A percentile compares a stretch with the other conserved stretches of the same genome.
Conservation (phyloP, 2,888 invertebrate genomes). For the Thera britannica region DNA sequence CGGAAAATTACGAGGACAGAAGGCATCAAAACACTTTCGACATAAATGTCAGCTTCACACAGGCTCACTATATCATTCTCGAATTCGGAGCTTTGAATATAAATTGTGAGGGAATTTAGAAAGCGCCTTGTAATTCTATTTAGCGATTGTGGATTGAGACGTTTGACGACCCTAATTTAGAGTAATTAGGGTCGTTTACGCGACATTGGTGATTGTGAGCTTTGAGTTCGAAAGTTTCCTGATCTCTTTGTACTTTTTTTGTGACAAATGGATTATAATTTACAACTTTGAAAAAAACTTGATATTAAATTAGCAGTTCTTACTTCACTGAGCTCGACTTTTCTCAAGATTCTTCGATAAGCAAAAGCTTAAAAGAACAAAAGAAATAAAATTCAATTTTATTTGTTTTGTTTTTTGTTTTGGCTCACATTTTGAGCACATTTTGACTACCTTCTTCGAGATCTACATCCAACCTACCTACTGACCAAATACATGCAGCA, state of each 20-base stretch:
- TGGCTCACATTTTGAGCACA: too few species aligned
- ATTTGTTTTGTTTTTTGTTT: too few species aligned
- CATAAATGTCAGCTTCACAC: conserved; percentile 33
- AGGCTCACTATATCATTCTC: conserved; percentile 30
- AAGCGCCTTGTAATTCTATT: conserved; percentile 32
- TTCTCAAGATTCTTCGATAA: too few species aligned
- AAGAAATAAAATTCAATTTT: too few species aligned
- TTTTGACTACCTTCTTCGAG: too few species aligned
- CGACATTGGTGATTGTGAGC: conserved; percentile 35
- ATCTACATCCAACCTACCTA: too few species aligned
- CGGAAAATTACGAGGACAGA: conserved; percentile 51
- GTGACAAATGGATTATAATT: conserved; percentile 22
- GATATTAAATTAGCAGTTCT: too few species aligned
- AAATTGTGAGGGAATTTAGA: conserved; percentile 19
- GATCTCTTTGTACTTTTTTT: conserved; percentile 30
- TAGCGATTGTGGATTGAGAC: conserved; percentile 36
- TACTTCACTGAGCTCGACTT: too few species aligned
- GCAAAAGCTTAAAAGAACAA: too few species aligned
- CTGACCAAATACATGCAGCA: too few species aligned
- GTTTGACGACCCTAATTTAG: conserved; percentile 35
- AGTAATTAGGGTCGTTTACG: conserved; percentile 37
- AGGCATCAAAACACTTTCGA: conserved; percentile 38
- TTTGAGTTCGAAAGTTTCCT: conserved; percentile 30
- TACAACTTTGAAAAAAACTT: neutral
- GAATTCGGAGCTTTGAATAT: conserved; percentile 26